These are phyloP conservation scores for Clivina fossor DNA, from an alignment of 2,888 invertebrate genomes.

Conservation along the genomic window DNA sequence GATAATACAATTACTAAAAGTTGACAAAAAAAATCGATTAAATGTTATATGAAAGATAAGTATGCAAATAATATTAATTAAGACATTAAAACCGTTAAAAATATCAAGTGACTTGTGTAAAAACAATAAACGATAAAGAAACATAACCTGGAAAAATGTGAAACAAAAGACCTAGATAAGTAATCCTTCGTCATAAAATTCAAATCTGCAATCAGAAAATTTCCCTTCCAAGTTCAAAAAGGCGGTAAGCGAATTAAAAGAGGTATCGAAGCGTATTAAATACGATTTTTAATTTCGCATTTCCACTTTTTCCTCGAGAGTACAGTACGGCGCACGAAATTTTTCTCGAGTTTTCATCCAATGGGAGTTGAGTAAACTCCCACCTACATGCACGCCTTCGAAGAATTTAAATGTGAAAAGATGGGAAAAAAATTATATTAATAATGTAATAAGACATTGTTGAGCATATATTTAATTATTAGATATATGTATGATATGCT, in stretches of 20 bases:
- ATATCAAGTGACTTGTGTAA: neutral
- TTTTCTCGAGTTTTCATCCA: neutral
- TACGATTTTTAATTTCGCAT: slow-evolving; percentile 44
- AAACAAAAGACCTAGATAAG: neutral
- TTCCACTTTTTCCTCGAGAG: neutral
- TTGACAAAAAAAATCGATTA: too few relatives aligned
- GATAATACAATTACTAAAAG: too few relatives aligned
- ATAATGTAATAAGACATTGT: slow-evolving; percentile 4
- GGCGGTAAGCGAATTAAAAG: slow-evolving; percentile 45
- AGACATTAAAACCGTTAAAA: neutral
- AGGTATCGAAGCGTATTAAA: slow-evolving; percentile 47
- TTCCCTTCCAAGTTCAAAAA: neutral
- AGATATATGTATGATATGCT: too few relatives aligned
- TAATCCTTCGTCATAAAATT: neutral
- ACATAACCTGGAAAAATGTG: neutral
- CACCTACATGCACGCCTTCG: neutral
- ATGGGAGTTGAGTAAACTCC: too few relatives aligned
- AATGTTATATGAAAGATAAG: too few relatives aligned
- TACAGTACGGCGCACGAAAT: slow-evolving; percentile 12
- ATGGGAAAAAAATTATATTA: slow-evolving; percentile 13
- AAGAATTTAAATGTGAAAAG: neutral
- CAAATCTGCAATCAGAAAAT: neutral
- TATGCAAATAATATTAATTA: too few relatives aligned
- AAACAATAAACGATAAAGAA: neutral
- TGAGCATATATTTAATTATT: slow-evolving; percentile 3